These are phyloP conservation scores for Cynaeus angustus DNA, from an alignment of 2,888 invertebrate genomes.

Conservation along the genomic window DNA sequence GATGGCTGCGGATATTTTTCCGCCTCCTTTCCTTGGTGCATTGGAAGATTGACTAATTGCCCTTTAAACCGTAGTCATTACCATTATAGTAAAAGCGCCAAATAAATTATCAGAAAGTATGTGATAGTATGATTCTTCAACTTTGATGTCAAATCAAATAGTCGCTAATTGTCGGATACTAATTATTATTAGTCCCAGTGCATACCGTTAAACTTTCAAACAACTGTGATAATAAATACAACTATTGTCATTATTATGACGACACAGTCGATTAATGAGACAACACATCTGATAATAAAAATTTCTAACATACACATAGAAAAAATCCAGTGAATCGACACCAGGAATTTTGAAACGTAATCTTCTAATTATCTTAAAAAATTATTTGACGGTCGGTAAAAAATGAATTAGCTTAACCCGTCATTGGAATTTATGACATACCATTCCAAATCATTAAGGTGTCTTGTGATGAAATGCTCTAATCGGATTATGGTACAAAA, in stretches of 20 bases:
- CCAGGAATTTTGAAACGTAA: neutral
- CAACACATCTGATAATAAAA: too few species aligned
- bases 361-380: slow-evolving; percentile 6
- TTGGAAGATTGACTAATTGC: slow-evolving; percentile 25
- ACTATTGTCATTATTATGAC: too few species aligned
- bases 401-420: neutral
- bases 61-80: slow-evolving; percentile 13
- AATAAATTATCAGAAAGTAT: too few species aligned
- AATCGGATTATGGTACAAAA: neutral
- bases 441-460: slow-evolving; percentile 14
- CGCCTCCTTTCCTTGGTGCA: slow-evolving; percentile 11
- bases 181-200: too few species aligned
- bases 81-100: neutral
- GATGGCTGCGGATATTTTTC: slow-evolving; percentile 30
- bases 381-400: neutral
- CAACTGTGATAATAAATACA: too few species aligned
- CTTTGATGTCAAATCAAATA: too few species aligned
- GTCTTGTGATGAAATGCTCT: neutral
- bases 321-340: too few species aligned
- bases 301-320: too few species aligned
- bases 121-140: too few species aligned
- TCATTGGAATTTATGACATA: neutral
- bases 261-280: too few species aligned
- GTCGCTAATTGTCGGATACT: too few species aligned
- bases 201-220: too few species aligned